Percentiles rank a stretch among this genome's conserved stretches.
phyloP scores from a whole-genome alignment of 2,888 invertebrate species.

The Nymphalis urticae region DNA sequence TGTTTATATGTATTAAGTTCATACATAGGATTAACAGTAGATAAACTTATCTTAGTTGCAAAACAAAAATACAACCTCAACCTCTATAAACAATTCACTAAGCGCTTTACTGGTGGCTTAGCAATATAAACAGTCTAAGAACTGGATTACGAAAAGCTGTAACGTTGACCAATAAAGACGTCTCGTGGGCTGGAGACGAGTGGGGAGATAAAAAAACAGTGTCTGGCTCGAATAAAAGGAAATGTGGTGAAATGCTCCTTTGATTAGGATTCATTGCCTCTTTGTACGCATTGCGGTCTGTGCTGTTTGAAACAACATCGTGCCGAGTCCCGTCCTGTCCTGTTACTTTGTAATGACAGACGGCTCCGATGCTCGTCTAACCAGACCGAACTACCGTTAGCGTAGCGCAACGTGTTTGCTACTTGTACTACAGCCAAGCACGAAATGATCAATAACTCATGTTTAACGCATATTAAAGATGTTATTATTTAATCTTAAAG shows the following conservation, averaged over 20 bases:
- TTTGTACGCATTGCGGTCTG: conserved; percentile 38
- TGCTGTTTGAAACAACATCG: conserved; percentile 26
- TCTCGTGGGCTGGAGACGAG: conserved; percentile 26
- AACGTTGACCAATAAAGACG: conserved; percentile 29
- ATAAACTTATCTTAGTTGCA: no score
- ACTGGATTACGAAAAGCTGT: conserved; percentile 27
- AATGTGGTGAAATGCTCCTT: conserved; percentile 36
- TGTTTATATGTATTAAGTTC: no score
- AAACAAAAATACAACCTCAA: not conserved
- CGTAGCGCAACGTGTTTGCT: conserved; percentile 4
- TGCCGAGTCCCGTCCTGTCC: not conserved
- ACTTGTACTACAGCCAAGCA: not conserved
- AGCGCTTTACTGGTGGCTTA: not conserved
- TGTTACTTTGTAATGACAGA: conserved; percentile 8
- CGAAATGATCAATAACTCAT: not conserved
- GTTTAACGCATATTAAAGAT: no score
- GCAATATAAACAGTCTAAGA: conserved; percentile 13
- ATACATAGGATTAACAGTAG: not conserved
- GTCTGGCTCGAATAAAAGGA: conserved; percentile 33
- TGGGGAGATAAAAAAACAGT: conserved; percentile 5
- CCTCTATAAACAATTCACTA: not conserved
- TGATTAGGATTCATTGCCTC: conserved; percentile 44
- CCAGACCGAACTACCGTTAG: conserved; percentile 13
- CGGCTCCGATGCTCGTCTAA: conserved; percentile 8
- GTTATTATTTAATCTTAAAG: no score